Evolutionary conservation across 2,888 invertebrate genomes (phyloP), one percentile per base, ranked within the genome.

Genomic region (Erebia aethiops): DNA sequence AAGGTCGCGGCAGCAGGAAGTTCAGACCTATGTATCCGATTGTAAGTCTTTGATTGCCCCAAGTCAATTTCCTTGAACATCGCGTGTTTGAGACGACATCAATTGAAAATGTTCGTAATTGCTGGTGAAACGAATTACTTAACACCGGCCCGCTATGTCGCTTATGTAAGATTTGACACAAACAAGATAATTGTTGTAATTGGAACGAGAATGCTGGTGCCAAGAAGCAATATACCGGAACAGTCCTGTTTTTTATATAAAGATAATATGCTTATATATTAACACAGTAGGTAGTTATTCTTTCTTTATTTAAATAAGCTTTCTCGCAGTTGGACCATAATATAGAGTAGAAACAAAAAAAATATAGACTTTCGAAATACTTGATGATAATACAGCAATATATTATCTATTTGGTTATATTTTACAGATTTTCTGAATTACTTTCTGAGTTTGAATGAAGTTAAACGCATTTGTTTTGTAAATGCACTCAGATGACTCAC

Each of bases 101-200:
- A 76, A 77, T 75, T 76, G 74, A 74, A 68, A 73, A 49, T 70
- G 63, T 69, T 56, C 67, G 58, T 76, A 77, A 79, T 77, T 76
- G 77, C 66, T 72, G 69, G 76, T 74, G 74, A 71, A 72, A 70
- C 72, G 69, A 79, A 79, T 79, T 78, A 76, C 76, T 78, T 78
- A 77, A 75, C 76, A 75, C 58, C 54, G 58, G 35, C 7, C 46
- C 46, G 56, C 70, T 70, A 43, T 69, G 61, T 65, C 69, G 74
- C 72, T 76, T 72, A 73, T 75, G 73, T 75, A 75, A 79, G 75
- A 75, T 73, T 77, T 75, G 74, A 77, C 79, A 76, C 74, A 75
- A 75, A 77, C 77, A 71, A 72, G 77, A 71, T 73, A 75, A 77
- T 73, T 74, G 69, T 35, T 73, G 68, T 71, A 74, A 75, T 68